Evolutionary conservation across 2,113 vertebrate genomes (phyloP).

Genomic region (Elephantulus edwardii): DNA sequence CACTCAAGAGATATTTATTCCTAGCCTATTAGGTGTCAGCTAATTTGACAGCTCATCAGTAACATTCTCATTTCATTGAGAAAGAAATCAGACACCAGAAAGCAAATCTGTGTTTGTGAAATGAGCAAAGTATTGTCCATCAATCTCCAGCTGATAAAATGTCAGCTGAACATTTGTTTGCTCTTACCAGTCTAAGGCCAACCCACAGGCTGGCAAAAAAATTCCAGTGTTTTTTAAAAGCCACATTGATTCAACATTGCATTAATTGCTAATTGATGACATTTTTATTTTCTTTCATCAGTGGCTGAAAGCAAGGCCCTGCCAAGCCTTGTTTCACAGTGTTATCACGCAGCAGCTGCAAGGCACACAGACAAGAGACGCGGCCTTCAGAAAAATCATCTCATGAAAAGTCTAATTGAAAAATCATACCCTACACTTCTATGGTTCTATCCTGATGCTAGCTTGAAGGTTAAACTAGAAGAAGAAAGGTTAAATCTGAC

Average conservation of each 20-base stretch:
- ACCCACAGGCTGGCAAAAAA: constrained; percentile 6
- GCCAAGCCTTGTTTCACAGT: not conserved
- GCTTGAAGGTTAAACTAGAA: constrained; percentile 44
- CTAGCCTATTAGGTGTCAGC: not conserved
- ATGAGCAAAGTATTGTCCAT: constrained; percentile 35
- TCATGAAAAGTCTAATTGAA: not conserved
- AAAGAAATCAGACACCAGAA: constrained; percentile 40
- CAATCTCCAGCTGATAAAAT: constrained; percentile 38
- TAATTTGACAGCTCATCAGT: constrained; percentile 60
- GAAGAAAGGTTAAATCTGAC: not conserved
- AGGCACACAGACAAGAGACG: not conserved
- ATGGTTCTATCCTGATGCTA: not conserved
- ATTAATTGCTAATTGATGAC: constrained; percentile 47
- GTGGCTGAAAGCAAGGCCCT: not conserved
- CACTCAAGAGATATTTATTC: constrained; percentile 53
- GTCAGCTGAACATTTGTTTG: constrained; percentile 45
- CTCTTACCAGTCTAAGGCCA: not conserved
- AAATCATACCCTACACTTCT: not conserved
- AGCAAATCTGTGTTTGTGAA: constrained; percentile 43
- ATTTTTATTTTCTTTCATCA: constrained; percentile 24
- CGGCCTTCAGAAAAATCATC: not conserved
- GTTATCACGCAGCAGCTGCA: not conserved
- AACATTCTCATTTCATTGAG: constrained; percentile 39
- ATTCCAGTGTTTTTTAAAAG: constrained; percentile 49
- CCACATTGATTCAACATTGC: constrained; percentile 36